phyloP scores from a whole-genome alignment of 2,888 invertebrate species.

The Tenthredo notha region DNA sequence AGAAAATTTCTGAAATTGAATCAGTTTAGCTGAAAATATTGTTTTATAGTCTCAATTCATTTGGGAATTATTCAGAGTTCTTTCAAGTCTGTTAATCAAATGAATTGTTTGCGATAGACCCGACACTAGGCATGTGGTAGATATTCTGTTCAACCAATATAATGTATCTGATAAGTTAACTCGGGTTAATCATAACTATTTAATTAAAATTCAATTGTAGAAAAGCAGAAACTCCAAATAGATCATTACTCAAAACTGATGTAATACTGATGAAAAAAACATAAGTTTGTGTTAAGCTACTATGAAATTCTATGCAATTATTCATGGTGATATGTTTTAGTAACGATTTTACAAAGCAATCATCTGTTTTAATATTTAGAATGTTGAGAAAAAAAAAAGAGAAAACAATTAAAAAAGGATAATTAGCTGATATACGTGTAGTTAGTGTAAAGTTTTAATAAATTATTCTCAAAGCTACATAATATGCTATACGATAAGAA shows the following conservation, averaged over 20 bases:
- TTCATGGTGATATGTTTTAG: neutral
- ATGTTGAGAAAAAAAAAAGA: neutral
- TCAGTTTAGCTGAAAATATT: neutral
- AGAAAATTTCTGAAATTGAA: neutral
- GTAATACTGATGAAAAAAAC: neutral
- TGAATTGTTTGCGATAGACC: neutral
- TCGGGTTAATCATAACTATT: neutral
- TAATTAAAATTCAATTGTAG: neutral
- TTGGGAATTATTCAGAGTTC: neutral
- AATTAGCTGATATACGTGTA: constrained; percentile 44
- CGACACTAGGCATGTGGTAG: constrained; percentile 15
- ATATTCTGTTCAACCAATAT: neutral
- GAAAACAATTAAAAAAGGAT: constrained; percentile 9
- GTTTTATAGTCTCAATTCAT: neutral
- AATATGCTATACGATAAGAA: constrained; percentile 51
- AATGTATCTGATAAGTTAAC: neutral
- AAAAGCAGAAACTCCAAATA: neutral
- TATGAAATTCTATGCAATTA: neutral
- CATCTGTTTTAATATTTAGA: neutral
- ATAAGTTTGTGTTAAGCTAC: neutral
- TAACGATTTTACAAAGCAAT: neutral
- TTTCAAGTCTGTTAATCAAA: neutral
- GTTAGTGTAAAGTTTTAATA: constrained; percentile 53
- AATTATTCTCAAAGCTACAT: constrained; percentile 49
- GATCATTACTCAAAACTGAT: neutral